Evolutionary conservation across 2,888 invertebrate species (phyloP).

Genomic region (Spodoptera picta): DNA sequence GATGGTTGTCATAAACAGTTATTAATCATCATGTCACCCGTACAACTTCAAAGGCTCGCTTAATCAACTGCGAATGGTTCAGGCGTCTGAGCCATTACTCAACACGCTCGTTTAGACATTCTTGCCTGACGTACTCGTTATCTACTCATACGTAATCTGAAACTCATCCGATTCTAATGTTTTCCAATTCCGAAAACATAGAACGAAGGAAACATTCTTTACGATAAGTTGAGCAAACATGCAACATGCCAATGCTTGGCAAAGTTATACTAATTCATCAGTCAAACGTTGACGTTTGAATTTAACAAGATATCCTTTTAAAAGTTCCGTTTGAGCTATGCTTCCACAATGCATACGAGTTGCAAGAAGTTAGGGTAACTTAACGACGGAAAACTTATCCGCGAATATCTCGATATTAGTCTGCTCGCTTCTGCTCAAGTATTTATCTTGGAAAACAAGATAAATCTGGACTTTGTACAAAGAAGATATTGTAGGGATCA

Average conservation of each 20-base stretch:
- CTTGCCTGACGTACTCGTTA: conserved; percentile 74
- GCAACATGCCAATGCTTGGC: conserved; percentile 26
- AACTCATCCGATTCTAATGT: conserved; percentile 61
- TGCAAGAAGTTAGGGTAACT: conserved; percentile 45
- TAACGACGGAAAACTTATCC: conserved; percentile 49
- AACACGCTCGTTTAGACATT: conserved; percentile 78
- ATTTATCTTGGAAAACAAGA: conserved; percentile 44
- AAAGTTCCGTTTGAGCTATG: conserved; percentile 56
- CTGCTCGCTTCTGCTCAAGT: conserved; percentile 28
- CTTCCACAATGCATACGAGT: conserved; percentile 64
- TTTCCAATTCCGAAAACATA: conserved; percentile 41
- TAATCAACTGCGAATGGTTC: conserved; percentile 84
- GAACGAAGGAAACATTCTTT: conserved; percentile 26
- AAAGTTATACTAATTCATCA: conserved; percentile 59
- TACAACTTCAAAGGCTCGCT: conserved; percentile 81
- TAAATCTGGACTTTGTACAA: conserved; percentile 32
- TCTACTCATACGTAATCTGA: conserved; percentile 65
- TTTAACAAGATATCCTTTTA: conserved; percentile 57
- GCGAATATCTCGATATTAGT: conserved; percentile 46
- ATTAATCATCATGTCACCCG: conserved; percentile 81
- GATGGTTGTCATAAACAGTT: conserved; percentile 81
- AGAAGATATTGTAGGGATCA: conserved; percentile 36
- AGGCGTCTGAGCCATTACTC: conserved; percentile 79
- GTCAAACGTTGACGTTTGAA: conserved; percentile 59
- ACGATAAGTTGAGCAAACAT: conserved; percentile 16